Percentiles rank a stretch among this genome's conserved stretches.
These are phyloP conservation scores for Campoplex nolae DNA, from an alignment of 2,888 invertebrate genomes.

Conservation along the genomic window DNA sequence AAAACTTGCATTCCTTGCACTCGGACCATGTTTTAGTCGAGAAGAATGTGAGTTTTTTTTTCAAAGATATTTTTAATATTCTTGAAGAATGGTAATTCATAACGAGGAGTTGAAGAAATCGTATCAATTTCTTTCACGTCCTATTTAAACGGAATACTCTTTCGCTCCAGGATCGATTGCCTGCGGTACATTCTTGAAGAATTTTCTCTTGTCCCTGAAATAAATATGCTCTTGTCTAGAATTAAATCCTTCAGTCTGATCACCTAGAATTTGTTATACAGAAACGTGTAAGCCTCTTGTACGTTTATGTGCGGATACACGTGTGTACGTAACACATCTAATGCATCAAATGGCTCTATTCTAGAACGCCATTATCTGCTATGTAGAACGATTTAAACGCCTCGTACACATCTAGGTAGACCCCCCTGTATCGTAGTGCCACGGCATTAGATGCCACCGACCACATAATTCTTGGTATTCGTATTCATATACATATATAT, in stretches of 20 bases:
- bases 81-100: background rate
- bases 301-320: background rate
- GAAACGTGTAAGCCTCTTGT: constrained; percentile 8
- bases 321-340: constrained; percentile 7
- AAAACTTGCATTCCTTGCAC: background rate
- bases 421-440: constrained; percentile 19
- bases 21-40: background rate
- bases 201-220: background rate
- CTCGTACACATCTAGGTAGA: constrained; percentile 11
- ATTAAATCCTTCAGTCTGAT: background rate
- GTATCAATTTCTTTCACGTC: background rate
- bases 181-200: background rate
- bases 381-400: constrained; percentile 27
- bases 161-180: background rate
- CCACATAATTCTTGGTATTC: constrained; percentile 46
- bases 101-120: background rate
- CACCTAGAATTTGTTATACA: background rate
- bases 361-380: constrained; percentile 23
- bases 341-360: constrained; percentile 38
- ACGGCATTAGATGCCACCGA: constrained; percentile 44
- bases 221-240: background rate
- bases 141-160: background rate
- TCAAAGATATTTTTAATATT: background rate
- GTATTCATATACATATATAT: constrained; percentile 11
- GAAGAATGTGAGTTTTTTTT: no score